A percentile compares a stretch with the other conserved stretches of the same genome.
phyloP scores from a whole-genome alignment of 1,140 invertebrate species.

The Zophobas atratus region DNA sequence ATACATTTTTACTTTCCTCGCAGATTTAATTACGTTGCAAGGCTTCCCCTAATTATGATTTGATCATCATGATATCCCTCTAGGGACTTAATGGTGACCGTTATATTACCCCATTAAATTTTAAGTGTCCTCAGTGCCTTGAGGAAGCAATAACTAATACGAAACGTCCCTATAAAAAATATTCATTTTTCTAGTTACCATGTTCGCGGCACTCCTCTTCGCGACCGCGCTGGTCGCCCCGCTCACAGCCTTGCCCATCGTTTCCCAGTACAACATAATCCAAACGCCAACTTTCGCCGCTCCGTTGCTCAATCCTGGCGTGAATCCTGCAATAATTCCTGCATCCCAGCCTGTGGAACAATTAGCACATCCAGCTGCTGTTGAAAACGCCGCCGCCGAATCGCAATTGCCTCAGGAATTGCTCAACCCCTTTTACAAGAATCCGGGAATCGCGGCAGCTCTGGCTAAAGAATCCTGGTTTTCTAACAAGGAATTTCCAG shows the following conservation, averaged over 20 bases:
- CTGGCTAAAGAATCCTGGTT: conserved; percentile 85
- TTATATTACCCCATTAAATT: no score
- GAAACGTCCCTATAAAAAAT: no score
- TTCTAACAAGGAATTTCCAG: conserved; percentile 80
- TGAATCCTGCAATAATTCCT: conserved; percentile 28
- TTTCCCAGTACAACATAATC: conserved; percentile 26
- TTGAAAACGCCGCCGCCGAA: conserved; percentile 74
- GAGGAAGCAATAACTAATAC: no score
- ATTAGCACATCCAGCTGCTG: conserved; percentile 74
- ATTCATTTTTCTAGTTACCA: no score
- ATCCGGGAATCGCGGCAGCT: conserved; percentile 79
- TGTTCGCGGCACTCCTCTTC: no score
- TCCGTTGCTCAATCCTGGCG: conserved; percentile 9
- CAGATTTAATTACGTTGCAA: no score
- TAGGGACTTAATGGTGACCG: no score
- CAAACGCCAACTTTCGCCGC: neutral
- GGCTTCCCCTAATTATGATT: no score
- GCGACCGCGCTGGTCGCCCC: no score
- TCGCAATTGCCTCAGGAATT: conserved; percentile 74
- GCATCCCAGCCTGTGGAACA: conserved; percentile 19
- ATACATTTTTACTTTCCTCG: no score
- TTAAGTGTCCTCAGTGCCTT: no score
- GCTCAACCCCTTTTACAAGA: conserved; percentile 82
- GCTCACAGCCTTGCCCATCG: neutral
- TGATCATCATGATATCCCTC: no score